These are phyloP conservation scores for Protula sp. DNA, from an alignment of 2,888 invertebrate genomes.

Conservation along the genomic window DNA sequence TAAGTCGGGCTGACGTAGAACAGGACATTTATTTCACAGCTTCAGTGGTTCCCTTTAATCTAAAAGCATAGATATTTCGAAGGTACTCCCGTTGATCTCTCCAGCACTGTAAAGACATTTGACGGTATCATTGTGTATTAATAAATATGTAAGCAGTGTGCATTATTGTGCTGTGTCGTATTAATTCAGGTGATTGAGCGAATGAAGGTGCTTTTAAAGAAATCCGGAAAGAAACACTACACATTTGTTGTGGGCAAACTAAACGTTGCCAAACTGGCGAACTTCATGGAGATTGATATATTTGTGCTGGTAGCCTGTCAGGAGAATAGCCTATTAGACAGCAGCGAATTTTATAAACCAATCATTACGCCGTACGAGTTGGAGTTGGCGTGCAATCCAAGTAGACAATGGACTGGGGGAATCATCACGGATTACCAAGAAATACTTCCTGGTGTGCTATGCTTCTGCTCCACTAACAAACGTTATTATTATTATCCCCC, in stretches of 20 bases:
- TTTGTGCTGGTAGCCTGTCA: constrained; percentile 89
- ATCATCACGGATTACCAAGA: constrained; percentile 73
- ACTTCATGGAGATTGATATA: constrained; percentile 85
- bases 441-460: constrained; percentile 67
- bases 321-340: constrained; percentile 75
- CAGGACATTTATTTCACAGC: too few species aligned
- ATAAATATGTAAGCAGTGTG: too few species aligned
- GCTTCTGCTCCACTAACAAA: too few species aligned
- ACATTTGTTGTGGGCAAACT: constrained; percentile 90
- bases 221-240: constrained; percentile 79
- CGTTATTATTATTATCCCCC: too few species aligned
- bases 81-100: too few species aligned
- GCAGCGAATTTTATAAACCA: constrained; percentile 81
- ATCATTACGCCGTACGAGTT: constrained; percentile 88
- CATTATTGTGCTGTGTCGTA: too few species aligned
- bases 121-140: too few species aligned
- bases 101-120: too few species aligned
- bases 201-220: constrained; percentile 67
- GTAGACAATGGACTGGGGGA: constrained; percentile 55
- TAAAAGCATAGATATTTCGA: too few species aligned
- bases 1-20: too few species aligned
- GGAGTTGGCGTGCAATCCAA: constrained; percentile 65
- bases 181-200: constrained; percentile 61
- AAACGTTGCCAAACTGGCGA: constrained; percentile 89
- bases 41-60: too few species aligned